Evolutionary conservation across 2,797 vertebrate genomes (phyloP).

Genomic region (Sebastes iracundus): DNA sequence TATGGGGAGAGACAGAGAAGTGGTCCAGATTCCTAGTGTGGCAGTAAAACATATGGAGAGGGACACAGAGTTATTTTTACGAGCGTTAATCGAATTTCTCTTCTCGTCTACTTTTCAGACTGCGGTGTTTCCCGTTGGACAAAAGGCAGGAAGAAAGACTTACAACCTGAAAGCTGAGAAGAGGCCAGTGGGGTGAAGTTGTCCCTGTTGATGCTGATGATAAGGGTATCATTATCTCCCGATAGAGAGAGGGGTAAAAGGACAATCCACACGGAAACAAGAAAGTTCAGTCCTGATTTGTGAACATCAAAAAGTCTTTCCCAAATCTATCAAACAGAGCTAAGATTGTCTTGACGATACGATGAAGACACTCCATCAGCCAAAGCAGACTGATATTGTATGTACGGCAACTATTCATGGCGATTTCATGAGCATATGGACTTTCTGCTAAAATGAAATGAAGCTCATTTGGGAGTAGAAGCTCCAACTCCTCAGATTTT

Average conservation of each 20-base stretch:
- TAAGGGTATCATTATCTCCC: slow-evolving; percentile 22
- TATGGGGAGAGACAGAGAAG: background rate
- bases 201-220: slow-evolving; percentile 17
- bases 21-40: background rate
- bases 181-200: slow-evolving; percentile 20
- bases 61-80: background rate
- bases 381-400: slow-evolving; percentile 1
- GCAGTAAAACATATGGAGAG: background rate
- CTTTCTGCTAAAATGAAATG: slow-evolving; percentile 2
- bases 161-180: slow-evolving; percentile 53
- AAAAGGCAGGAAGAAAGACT: slow-evolving; percentile 67
- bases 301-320: slow-evolving; percentile 42
- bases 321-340: slow-evolving; percentile 15
- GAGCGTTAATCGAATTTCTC: background rate
- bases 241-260: slow-evolving; percentile 16
- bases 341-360: slow-evolving; percentile 3
- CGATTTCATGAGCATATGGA: slow-evolving; percentile 4
- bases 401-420: background rate
- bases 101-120: slow-evolving; percentile 64
- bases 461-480: background rate
- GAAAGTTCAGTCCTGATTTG: slow-evolving; percentile 14
- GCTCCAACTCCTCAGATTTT: background rate
- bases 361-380: background rate
- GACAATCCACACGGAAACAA: slow-evolving; percentile 31
- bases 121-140: slow-evolving; percentile 67